These are phyloP conservation scores for Himalopsyche anomala DNA, from an alignment of 2,888 invertebrate species.

Conservation along the genomic window DNA sequence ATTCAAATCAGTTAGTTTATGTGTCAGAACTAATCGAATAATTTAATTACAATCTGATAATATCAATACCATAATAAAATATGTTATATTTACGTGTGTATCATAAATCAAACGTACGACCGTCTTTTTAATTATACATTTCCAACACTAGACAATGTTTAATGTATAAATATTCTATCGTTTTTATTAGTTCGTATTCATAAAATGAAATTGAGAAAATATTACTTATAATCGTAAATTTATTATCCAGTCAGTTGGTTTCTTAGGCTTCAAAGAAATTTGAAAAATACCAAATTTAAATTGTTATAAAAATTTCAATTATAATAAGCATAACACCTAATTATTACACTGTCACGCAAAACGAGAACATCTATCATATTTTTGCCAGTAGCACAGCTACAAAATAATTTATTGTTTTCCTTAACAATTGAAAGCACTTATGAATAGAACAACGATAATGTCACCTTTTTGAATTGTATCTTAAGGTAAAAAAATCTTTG, in stretches of 20 bases:
- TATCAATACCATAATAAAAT: too few relatives aligned
- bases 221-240: too few relatives aligned
- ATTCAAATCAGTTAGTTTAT: too few relatives aligned
- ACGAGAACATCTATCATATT: constrained; percentile 7
- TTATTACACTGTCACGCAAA: not conserved
- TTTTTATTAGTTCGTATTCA: too few relatives aligned
- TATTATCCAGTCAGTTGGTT: too few relatives aligned
- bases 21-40: too few relatives aligned
- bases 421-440: constrained; percentile 1
- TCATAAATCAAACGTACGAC: not conserved
- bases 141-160: not conserved
- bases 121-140: not conserved
- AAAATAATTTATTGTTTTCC: not conserved
- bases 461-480: not conserved
- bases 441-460: constrained; percentile 23
- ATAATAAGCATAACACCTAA: not conserved
- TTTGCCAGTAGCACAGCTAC: not conserved
- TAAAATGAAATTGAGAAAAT: too few relatives aligned
- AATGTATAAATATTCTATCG: too few relatives aligned
- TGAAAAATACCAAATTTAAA: too few relatives aligned
- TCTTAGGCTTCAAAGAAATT: too few relatives aligned
- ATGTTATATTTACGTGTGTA: not conserved
- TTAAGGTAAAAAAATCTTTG: not conserved
- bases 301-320: too few relatives aligned
- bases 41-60: too few relatives aligned